Conservation (phyloP, 2,113 vertebrate genomes). For the Tor tambroides region DNA sequence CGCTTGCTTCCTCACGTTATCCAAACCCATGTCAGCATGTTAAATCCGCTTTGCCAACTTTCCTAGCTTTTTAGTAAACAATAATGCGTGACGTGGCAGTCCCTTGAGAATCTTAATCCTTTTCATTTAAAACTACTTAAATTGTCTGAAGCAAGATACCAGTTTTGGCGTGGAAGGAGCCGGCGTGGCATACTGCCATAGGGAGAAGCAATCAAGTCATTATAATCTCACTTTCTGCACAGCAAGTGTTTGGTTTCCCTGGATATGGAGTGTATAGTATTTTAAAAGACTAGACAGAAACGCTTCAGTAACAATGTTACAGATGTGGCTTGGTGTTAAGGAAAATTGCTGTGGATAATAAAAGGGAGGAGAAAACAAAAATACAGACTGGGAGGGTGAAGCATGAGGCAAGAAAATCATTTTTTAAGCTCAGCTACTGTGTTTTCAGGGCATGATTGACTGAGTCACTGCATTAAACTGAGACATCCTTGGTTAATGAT, state of each 20-base stretch:
- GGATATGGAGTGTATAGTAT: conserved; percentile 16
- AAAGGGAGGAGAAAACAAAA: conserved; percentile 20
- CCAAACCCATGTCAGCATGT: background rate
- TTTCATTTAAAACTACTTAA: conserved; percentile 42
- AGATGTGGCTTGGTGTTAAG: conserved; percentile 26
- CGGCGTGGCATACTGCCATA: conserved; percentile 26
- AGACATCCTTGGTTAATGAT: background rate
- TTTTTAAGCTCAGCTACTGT: background rate
- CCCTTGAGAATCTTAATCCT: conserved; percentile 9
- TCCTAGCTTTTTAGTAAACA: conserved; percentile 31
- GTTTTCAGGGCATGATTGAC: background rate
- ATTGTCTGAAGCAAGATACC: conserved; percentile 5
- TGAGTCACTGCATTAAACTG: background rate
- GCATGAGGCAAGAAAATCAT: background rate
- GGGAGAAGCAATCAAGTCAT: background rate
- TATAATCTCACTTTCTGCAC: background rate
- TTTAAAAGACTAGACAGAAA: conserved; percentile 6
- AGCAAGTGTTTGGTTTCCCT: conserved; percentile 28
- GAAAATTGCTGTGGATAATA: conserved; percentile 8
- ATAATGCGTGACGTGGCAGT: background rate
- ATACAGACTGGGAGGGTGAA: conserved; percentile 7
- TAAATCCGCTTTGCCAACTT: conserved; percentile 11
- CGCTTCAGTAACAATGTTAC: background rate
- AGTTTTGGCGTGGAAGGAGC: background rate
- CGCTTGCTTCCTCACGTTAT: conserved; percentile 18